Evolutionary conservation across 1,140 invertebrate species (phyloP).

Genomic region (Drosophila sechellia): DNA sequence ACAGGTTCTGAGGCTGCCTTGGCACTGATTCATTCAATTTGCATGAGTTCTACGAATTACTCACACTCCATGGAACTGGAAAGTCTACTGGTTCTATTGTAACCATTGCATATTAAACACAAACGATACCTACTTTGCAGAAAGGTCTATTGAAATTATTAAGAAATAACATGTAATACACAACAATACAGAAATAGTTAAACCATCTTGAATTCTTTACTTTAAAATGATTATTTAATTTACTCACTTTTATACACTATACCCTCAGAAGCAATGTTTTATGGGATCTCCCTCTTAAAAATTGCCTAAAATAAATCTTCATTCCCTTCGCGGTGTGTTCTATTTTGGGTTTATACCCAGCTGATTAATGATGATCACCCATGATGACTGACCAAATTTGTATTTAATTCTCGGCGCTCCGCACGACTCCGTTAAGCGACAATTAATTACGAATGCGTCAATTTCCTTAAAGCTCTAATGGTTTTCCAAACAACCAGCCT

Average conservation of each 20-base stretch:
- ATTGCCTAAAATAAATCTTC: constrained; percentile 2
- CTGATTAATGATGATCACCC: constrained; percentile 69
- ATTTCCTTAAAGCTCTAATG: constrained; percentile 58
- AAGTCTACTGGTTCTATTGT: not conserved
- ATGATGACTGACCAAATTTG: constrained; percentile 70
- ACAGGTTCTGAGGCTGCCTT: constrained; percentile 43
- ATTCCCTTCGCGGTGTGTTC: constrained; percentile 22
- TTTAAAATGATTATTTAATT: too few species aligned
- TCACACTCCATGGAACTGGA: constrained; percentile 12
- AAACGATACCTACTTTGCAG: too few species aligned
- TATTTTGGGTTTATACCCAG: constrained; percentile 45
- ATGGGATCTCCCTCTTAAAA: not conserved
- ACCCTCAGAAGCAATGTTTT: not conserved
- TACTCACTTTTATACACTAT: not conserved
- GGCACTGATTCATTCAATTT: constrained; percentile 43
- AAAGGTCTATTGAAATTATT: too few species aligned
- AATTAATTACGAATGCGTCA: constrained; percentile 76
- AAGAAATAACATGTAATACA: too few species aligned
- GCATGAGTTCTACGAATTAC: constrained; percentile 27
- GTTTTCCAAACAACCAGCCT: constrained; percentile 45
- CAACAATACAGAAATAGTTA: too few species aligned
- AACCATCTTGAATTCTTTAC: too few species aligned
- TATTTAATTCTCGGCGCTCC: constrained; percentile 67
- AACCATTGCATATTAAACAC: too few species aligned
- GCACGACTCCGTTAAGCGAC: constrained; percentile 47